phyloP scores from a whole-genome alignment of 2,888 invertebrate genomes.

The Xestoiulus laeticollis region DNA sequence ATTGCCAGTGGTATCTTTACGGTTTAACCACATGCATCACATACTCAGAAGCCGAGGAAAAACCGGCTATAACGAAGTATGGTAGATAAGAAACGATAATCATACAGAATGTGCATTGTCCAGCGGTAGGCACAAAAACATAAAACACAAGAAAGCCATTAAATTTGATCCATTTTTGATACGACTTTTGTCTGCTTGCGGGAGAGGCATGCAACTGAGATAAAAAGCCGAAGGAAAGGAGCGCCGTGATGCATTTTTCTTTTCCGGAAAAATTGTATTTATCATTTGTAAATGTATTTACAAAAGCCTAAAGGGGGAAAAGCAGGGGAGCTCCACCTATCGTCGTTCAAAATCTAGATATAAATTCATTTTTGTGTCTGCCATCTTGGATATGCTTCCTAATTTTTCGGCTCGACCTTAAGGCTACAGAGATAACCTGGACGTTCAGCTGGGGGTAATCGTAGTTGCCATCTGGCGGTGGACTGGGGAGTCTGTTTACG shows the following conservation, averaged over 20 bases:
- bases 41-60: no score
- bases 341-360: not conserved
- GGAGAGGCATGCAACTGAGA: not conserved
- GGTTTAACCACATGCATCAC: no score
- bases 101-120: not conserved
- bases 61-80: no score
- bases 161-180: not conserved
- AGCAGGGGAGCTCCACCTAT: not conserved
- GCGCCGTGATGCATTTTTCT: not conserved
- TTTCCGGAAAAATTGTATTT: no score
- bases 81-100: not conserved
- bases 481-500: not conserved
- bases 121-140: not conserved
- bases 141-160: not conserved
- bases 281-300: no score
- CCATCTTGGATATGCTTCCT: not conserved
- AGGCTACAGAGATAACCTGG: not conserved
- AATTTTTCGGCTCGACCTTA: not conserved
- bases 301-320: not conserved
- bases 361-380: not conserved
- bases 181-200: not conserved
- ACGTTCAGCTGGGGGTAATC: not conserved
- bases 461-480: not conserved
- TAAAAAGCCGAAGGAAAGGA: not conserved
- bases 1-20: no score